A percentile compares a stretch with the other conserved stretches of the same genome.
Conservation (phyloP, 2,888 invertebrate species). For the Ptychoptera albimana region DNA sequence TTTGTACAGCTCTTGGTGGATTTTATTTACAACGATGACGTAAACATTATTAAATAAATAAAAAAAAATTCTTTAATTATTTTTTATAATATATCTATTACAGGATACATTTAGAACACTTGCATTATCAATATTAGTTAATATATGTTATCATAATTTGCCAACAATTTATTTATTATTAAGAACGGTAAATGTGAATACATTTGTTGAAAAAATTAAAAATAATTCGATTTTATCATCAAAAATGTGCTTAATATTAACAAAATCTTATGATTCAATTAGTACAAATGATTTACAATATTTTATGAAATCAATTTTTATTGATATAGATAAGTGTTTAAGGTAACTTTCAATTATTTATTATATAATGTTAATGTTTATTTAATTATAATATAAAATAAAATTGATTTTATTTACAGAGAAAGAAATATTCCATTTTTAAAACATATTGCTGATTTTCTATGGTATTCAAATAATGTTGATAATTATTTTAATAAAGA, state of each 20-base stretch:
- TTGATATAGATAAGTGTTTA: slow-evolving; percentile 19
- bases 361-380: too few species aligned
- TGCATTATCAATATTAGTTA: slow-evolving; percentile 54
- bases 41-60: slow-evolving; percentile 17
- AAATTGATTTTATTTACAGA: too few species aligned
- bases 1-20: slow-evolving; percentile 50
- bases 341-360: too few species aligned
- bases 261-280: slow-evolving; percentile 19
- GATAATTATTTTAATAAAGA: too few species aligned
- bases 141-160: slow-evolving; percentile 63
- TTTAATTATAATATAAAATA: too few species aligned
- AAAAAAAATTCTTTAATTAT: too few species aligned
- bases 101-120: slow-evolving; percentile 24
- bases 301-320: slow-evolving; percentile 23
- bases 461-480: slow-evolving; percentile 17
- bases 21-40: slow-evolving; percentile 41
- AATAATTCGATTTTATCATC: slow-evolving; percentile 23
- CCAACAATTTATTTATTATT: slow-evolving; percentile 57
- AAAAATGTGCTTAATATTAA: slow-evolving; percentile 26
- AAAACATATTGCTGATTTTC: slow-evolving; percentile 24
- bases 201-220: slow-evolving; percentile 22
- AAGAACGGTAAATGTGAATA: slow-evolving; percentile 43
- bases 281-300: slow-evolving; percentile 21
- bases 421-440: slow-evolving; percentile 22
- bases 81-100: too few species aligned